Base-by-base conservation (phyloP, 2,888 invertebrate species). In the Sarcophaga carnaria region DNA sequence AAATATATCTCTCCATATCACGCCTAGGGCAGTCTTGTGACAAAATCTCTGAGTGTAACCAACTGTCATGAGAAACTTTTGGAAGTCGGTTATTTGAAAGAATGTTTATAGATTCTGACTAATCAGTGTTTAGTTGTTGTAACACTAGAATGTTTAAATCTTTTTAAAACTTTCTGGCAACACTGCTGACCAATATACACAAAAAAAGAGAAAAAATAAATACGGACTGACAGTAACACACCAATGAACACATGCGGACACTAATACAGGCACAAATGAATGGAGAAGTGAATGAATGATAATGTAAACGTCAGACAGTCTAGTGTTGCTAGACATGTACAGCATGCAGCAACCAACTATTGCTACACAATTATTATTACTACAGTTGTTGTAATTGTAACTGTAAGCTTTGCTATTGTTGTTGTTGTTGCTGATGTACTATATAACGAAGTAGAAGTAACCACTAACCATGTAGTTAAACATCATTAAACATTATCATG, bases 401-500 rank as follows among this genome's bases (percentile, higher is more conserved):
- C 3, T 72, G 4, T 14, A 66, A 0, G 27, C 17, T 20, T 17
- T 60, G 59, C 22, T 49, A 17, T 63, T 49, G n/a, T 12, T 49
- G 10, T 37, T 70, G 62, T 20, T 62, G 5, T 49, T 80, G 69
- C 6, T 63, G n/a, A 47, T 77, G 47, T 27, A 54, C n/a, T 77
- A 20, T 27, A 54, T 11, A 27, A 4, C n/a, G 63, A 20, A 54
- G 25, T 22, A 74, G 47, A 27, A 63, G 74, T 69, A 78, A 86
- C 74, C 80, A 62, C 80, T 75, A 78, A 78, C 67, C 78, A 54
- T 72, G 76, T 17, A 83, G 74, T 75, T 80, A 63, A 83, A 75
- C 74, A 78, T 83, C 78, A 62, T 79, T 81, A 78, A 62, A 25
- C 70, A 80, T 80, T 67, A 86, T 83, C 69, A 77, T 69, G 76